Percentiles rank a stretch among this genome's conserved stretches.
These are phyloP conservation scores for Cephus rjabovi DNA, from an alignment of 2,888 invertebrate species.

Conservation along the genomic window DNA sequence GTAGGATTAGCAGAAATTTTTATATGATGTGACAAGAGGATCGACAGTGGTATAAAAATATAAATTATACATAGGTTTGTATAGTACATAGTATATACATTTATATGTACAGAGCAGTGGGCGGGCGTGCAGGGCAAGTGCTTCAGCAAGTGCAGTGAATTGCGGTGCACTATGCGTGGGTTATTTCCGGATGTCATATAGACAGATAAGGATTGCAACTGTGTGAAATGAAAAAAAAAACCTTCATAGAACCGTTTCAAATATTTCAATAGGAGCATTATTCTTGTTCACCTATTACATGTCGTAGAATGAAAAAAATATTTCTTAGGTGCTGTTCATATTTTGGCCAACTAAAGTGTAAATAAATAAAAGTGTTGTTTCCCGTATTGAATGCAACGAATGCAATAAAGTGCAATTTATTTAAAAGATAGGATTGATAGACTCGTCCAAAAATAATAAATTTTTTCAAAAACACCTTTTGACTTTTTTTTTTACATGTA, in stretches of 20 bases:
- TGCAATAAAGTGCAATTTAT: background rate
- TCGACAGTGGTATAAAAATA: slow-evolving; percentile 17
- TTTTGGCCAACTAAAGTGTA: background rate
- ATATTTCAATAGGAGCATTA: background rate
- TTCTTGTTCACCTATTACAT: background rate
- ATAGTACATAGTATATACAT: slow-evolving; percentile 37
- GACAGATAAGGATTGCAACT: background rate
- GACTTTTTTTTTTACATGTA: background rate
- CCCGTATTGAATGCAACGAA: background rate
- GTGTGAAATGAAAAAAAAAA: background rate
- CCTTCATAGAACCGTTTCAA: background rate
- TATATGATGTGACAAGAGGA: background rate
- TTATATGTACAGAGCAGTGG: slow-evolving; percentile 45
- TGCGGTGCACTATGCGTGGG: slow-evolving; percentile 62
- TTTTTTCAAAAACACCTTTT: background rate
- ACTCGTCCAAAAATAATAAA: background rate
- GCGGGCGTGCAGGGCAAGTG: slow-evolving; percentile 62
- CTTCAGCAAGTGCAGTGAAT: slow-evolving; percentile 63
- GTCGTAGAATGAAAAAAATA: background rate
- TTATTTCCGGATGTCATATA: slow-evolving; percentile 30
- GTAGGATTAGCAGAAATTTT: background rate
- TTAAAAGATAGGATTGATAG: background rate
- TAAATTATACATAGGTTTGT: slow-evolving; percentile 27
- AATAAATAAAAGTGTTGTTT: background rate
- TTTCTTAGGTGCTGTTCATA: background rate